phyloP scores from a whole-genome alignment of 2,113 vertebrate genomes.

The Neodontobutis hainanensis region DNA sequence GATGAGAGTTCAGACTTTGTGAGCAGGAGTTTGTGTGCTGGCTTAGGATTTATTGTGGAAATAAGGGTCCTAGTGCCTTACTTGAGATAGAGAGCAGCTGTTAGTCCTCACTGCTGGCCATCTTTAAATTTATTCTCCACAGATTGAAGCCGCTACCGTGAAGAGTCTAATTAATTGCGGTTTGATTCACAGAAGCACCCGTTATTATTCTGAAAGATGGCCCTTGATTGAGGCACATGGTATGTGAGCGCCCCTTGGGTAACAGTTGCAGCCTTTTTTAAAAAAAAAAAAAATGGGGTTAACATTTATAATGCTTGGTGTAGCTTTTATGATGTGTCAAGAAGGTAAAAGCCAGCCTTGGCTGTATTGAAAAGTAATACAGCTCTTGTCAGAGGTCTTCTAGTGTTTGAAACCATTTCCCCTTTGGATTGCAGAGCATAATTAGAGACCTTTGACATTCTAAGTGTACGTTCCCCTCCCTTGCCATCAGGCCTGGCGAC shows the following conservation, averaged over 20 bases:
- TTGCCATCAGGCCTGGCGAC: neutral
- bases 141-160: constrained; percentile 3
- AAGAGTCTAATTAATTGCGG: constrained; percentile 32
- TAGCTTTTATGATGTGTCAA: constrained; percentile 31
- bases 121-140: constrained; percentile 19
- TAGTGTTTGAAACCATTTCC: constrained; percentile 14
- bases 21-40: neutral
- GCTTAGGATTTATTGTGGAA: constrained; percentile 30
- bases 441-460: constrained; percentile 9
- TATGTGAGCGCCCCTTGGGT: constrained; percentile 1
- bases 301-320: constrained; percentile 22
- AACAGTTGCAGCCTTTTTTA: neutral
- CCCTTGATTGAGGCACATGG: constrained; percentile 1
- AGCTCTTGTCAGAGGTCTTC: constrained; percentile 13
- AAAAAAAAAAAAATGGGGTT: neutral
- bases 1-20: constrained; percentile 19
- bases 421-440: constrained; percentile 16
- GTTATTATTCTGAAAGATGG: constrained; percentile 11
- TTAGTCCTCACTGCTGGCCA: constrained; percentile 10
- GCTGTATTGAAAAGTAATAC: constrained; percentile 19
- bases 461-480: neutral
- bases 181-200: constrained; percentile 16
- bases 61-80: constrained; percentile 18
- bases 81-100: constrained; percentile 21
- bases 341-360: constrained; percentile 28